These are phyloP conservation scores for Watsonalla cultraria DNA, from an alignment of 2,888 invertebrate genomes.

Conservation along the genomic window DNA sequence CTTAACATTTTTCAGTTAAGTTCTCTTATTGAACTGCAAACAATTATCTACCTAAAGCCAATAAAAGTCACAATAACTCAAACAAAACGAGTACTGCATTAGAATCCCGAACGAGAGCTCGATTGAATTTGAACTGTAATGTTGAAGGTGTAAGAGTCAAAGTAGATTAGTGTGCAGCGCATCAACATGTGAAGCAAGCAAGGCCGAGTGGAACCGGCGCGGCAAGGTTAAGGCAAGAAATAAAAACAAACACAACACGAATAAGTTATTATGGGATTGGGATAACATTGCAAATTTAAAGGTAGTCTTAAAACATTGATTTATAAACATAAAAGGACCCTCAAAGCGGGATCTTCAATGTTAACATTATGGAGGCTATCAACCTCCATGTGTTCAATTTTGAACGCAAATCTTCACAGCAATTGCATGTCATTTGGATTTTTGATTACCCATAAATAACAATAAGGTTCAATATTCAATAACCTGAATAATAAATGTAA, in stretches of 20 bases:
- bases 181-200: conserved; percentile 42
- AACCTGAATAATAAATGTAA: too few species aligned
- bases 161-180: conserved; percentile 15
- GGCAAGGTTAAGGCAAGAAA: conserved; percentile 58
- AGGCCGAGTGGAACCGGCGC: conserved; percentile 46
- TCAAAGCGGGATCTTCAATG: too few species aligned
- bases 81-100: conserved; percentile 1
- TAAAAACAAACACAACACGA: conserved; percentile 43
- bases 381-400: too few species aligned
- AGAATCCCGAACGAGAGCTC: background rate
- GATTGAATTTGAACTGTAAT: conserved; percentile 20
- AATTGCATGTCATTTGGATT: too few species aligned
- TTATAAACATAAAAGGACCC: background rate
- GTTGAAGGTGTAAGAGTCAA: conserved; percentile 15
- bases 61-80: background rate
- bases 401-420: too few species aligned
- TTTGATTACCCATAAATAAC: too few species aligned
- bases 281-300: background rate
- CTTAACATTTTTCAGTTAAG: background rate
- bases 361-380: too few species aligned
- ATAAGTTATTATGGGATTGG: conserved; percentile 27
- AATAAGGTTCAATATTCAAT: too few species aligned
- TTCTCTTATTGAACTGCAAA: background rate
- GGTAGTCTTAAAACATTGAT: background rate
- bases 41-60: background rate